Conservation (phyloP, 1,140 invertebrate species). For the Bilobella aurantiaca region DNA sequence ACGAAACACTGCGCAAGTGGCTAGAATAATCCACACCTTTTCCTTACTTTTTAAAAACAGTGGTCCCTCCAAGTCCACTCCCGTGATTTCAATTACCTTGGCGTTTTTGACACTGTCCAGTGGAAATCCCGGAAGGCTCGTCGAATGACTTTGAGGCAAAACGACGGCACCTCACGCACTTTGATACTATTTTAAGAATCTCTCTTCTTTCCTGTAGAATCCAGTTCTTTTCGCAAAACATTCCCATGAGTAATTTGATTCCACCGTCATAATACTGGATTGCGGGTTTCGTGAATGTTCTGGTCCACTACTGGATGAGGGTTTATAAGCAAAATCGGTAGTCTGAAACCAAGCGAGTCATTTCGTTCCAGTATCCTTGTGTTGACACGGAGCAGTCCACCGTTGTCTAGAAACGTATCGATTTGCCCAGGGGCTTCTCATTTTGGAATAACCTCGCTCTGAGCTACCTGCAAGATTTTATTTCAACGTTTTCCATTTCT, state of each 20-base stretch:
- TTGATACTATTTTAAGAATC: slow-evolving; percentile 32
- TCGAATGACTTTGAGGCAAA: slow-evolving; percentile 31
- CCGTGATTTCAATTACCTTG: slow-evolving; percentile 36
- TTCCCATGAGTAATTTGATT: slow-evolving; percentile 10
- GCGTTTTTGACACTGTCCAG: slow-evolving; percentile 36
- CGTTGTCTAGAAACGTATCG: background rate
- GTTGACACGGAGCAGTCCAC: background rate
- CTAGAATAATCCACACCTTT: slow-evolving; percentile 38
- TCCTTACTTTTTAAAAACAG: slow-evolving; percentile 32
- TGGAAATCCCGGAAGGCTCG: slow-evolving; percentile 30
- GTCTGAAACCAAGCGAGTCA: slow-evolving; percentile 10
- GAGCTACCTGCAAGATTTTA: background rate
- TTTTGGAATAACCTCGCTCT: background rate
- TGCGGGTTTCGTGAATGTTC: slow-evolving; percentile 33
- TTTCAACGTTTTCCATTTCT: background rate
- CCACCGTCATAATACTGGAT: slow-evolving; percentile 19
- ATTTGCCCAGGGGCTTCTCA: background rate
- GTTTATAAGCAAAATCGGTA: slow-evolving; percentile 35
- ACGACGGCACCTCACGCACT: slow-evolving; percentile 36
- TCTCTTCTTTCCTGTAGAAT: slow-evolving; percentile 31
- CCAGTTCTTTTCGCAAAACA: slow-evolving; percentile 36
- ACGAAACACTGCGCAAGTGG: slow-evolving; percentile 39
- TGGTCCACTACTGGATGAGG: slow-evolving; percentile 28
- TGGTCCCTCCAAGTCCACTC: slow-evolving; percentile 38
- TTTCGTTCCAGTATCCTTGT: background rate